Evolutionary conservation across 2,113 vertebrate genomes (phyloP).

Genomic region (Trogon melanurus): DNA sequence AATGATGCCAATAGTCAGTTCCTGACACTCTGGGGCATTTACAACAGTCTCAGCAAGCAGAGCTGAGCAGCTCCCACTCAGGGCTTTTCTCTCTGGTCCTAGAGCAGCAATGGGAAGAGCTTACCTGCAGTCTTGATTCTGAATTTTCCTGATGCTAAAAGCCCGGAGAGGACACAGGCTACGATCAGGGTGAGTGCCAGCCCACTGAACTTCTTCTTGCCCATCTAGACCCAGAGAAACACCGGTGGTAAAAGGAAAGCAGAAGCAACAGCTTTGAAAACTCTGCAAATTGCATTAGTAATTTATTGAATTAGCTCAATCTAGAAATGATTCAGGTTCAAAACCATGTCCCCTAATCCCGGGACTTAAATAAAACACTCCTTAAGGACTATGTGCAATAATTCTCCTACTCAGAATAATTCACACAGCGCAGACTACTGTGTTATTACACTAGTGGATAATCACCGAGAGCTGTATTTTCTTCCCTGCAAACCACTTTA

Average conservation of each 20-base stretch:
- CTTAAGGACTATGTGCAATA: rapidly evolving
- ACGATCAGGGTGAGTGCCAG: slow-evolving; percentile 84
- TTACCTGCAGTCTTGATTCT: slow-evolving; percentile 36
- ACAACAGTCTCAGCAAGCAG: not conserved
- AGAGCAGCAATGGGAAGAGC: not conserved
- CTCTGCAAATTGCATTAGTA: rapidly evolving
- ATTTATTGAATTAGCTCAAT: not conserved
- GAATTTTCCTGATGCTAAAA: slow-evolving; percentile 73
- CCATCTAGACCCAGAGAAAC: slow-evolving; percentile 80
- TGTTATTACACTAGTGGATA: not conserved
- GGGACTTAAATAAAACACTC: not conserved
- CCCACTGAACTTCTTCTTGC: slow-evolving; percentile 78
- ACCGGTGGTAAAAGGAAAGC: not conserved
- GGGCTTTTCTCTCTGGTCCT: not conserved
- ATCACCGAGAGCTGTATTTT: not conserved
- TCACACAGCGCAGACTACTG: not conserved
- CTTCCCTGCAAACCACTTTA: not conserved
- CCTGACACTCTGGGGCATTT: not conserved
- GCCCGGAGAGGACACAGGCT: slow-evolving; percentile 73
- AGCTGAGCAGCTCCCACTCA: not conserved
- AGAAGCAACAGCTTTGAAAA: not conserved
- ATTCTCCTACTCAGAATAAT: not conserved
- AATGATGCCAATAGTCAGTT: not conserved
- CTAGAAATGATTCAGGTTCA: not conserved
- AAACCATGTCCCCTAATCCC: not conserved